Evolutionary conservation across 1,140 invertebrate genomes (phyloP).

Genomic region (Drosophila ananassae): DNA sequence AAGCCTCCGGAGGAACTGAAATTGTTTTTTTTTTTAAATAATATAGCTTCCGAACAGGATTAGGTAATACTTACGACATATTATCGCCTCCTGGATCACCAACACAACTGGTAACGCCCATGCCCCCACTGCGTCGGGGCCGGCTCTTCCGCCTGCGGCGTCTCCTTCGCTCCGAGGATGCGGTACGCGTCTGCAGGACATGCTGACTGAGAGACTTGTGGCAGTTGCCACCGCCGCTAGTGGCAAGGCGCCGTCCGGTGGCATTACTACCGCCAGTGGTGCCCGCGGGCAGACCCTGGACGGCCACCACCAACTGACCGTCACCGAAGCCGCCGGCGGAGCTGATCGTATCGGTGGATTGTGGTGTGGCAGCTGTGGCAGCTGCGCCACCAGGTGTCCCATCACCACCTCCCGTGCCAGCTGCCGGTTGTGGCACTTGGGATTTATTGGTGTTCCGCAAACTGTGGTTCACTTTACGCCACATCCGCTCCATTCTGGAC

Average conservation of each 20-base stretch:
- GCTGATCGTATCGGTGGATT: conserved; percentile 73
- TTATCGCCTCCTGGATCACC: conserved; percentile 77
- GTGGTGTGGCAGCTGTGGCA: conserved; percentile 49
- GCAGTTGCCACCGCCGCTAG: conserved; percentile 58
- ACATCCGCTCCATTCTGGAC: conserved; percentile 79
- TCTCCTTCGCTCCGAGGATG: conserved; percentile 75
- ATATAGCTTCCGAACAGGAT: no score
- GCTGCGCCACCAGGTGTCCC: conserved; percentile 7
- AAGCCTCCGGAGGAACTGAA: conserved; percentile 78
- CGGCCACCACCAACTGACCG: conserved; percentile 68
- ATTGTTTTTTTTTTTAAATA: neutral
- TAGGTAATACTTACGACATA: conserved; percentile 76
- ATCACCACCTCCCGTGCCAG: conserved; percentile 11
- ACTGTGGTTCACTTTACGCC: conserved; percentile 83
- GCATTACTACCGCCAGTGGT: conserved; percentile 70
- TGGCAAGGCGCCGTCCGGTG: conserved; percentile 74
- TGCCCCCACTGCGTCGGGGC: conserved; percentile 71
- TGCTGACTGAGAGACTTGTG: conserved; percentile 81
- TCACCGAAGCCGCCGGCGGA: conserved; percentile 79
- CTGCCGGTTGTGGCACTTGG: conserved; percentile 7
- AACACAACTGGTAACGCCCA: conserved; percentile 72
- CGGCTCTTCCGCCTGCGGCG: conserved; percentile 75
- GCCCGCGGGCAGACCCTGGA: conserved; percentile 47
- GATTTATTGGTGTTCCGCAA: conserved; percentile 74
- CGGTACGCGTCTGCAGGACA: conserved; percentile 77